Conservation (phyloP, 2,888 invertebrate species). For the Tridacna gigas region DNA sequence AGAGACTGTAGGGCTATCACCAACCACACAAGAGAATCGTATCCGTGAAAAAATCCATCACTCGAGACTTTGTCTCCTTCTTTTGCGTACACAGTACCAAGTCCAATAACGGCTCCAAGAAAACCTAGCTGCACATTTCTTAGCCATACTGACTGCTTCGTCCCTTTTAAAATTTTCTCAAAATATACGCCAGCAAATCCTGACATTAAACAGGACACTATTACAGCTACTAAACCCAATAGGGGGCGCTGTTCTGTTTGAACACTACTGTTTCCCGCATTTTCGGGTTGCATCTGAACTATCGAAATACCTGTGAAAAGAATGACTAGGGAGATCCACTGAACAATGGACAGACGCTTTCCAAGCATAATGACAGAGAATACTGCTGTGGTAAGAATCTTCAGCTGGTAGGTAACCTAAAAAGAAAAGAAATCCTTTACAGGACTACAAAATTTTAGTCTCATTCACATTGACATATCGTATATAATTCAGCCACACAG, state of each 20-base stretch:
- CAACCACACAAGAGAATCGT: slow-evolving; percentile 89
- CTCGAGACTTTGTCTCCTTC: slow-evolving; percentile 80
- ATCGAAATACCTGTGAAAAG: slow-evolving; percentile 85
- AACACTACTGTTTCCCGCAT: slow-evolving; percentile 13
- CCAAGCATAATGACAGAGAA: slow-evolving; percentile 86
- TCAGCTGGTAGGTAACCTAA: slow-evolving; percentile 86
- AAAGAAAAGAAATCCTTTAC: neutral
- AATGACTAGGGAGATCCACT: slow-evolving; percentile 85
- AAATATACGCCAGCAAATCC: slow-evolving; percentile 99
- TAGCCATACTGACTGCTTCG: slow-evolving; percentile 95
- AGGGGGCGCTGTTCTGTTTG: slow-evolving; percentile 72
- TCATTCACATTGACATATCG: no score
- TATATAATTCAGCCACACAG: no score
- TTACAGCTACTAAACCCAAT: slow-evolving; percentile 80
- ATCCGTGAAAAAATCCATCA: slow-evolving; percentile 90
- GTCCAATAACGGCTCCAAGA: slow-evolving; percentile 95
- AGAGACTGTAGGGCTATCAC: slow-evolving; percentile 94
- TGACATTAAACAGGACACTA: slow-evolving; percentile 91
- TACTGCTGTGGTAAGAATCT: slow-evolving; percentile 86
- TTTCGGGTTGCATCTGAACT: slow-evolving; percentile 84
- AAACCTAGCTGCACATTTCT: slow-evolving; percentile 98
- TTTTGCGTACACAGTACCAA: slow-evolving; percentile 89
- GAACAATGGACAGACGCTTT: slow-evolving; percentile 83
- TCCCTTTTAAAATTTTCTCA: slow-evolving; percentile 96
- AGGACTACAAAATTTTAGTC: no score